Base-by-base conservation (phyloP, 2,797 vertebrate genomes). In the Choloepus didactylus region DNA sequence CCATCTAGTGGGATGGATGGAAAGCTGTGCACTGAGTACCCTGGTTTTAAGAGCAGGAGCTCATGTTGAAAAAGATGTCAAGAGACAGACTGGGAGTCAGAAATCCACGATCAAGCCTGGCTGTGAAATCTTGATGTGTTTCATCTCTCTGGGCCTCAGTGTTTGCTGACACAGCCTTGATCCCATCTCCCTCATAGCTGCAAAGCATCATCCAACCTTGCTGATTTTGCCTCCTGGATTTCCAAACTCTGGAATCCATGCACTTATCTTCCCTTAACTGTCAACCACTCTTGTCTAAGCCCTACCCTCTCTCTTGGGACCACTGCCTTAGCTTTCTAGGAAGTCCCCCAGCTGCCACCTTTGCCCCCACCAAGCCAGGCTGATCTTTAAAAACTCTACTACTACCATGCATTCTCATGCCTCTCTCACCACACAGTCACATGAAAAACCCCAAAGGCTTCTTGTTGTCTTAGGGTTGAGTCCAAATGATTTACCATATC, bases 11-110 rank as follows among this genome's bases (percentile, higher is more conserved):
- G 2, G 6, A 27, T 19, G 15, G 11, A 25, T 15, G 81, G 62
- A 41, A 19, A 29, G 31, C 9, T 12, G 2, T 1, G 0, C 6
- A 19, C 56, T 23, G 0, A 4, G 79, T n/a, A 35, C n/a, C 6
- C 35, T 15, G 41, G 66, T 69, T 60, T 27, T 35, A 49, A 75
- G 64, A 23, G n/a, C 16, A 0, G 2, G 23, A 38, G 19, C 29
- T 77, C 4, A 0, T 18, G n/a, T 29, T 51, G 62, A 77, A 54
- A 73, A 54, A 54, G n/a, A 77, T 38, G 18, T 25, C 4, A 21
- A 51, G 44, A 72, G 62, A 83, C 49, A 73, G 46, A 35, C 21
- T 46, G 9, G 27, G 54, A 11, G 38, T 21, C 23, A 8, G 29
- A 51, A 46, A 56, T 18, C 38, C 62, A 44, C 12, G 46, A 11